Base-by-base conservation (phyloP, 2,888 invertebrate species). In the Monoplex corrugatus region DNA sequence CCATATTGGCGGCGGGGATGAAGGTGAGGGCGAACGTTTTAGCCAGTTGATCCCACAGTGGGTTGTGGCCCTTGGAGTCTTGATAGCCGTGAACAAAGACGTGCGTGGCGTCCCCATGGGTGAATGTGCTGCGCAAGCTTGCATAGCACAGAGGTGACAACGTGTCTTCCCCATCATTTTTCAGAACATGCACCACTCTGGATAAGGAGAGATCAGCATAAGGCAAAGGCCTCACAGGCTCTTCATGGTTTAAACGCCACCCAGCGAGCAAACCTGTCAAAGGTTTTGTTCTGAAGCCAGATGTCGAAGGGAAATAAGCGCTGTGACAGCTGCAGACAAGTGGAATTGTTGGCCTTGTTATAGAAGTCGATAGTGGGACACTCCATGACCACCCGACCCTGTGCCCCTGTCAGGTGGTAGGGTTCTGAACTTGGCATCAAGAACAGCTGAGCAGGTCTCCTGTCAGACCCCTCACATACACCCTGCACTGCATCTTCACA, bases 101-200 rank as follows among this genome's bases (percentile, higher is more conserved):
- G 35, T 82, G 82, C 23, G 90, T 72, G 68, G 86, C 86, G 78
- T 80, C 50, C 3, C 89, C 91, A 19, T 40, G 82, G 19, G 89
- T 28, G 43, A 89, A 89, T 43, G 90, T 90, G 89, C 92, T 92
- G 40, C 89, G 86, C n/a, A 92, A 87, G 83, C 92, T 92, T 2
- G 85, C 84, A 63, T 90, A 91, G 44, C 87, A 83, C 82, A 90
- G 68, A 13, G 89, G 89, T 3, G 84, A 88, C 40, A 91, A 68
- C n/a, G 19, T 32, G 3, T 38, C 35, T 32, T 86, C 87, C 0
- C 82, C 85, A 80, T 90, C 89, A 68, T 43, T 72, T 57, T 89
- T 88, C 78, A 90, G 83, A 45, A 91, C 87, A 63, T 89, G 90
- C 72, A 89, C 86, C 57, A 89, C 43, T 40, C 40, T 84, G 28